Percentiles rank a stretch among this genome's conserved stretches.
Evolutionary conservation across 64 coral and sea anemone species (phyloP).

Genomic region (Orbicella faveolata): DNA sequence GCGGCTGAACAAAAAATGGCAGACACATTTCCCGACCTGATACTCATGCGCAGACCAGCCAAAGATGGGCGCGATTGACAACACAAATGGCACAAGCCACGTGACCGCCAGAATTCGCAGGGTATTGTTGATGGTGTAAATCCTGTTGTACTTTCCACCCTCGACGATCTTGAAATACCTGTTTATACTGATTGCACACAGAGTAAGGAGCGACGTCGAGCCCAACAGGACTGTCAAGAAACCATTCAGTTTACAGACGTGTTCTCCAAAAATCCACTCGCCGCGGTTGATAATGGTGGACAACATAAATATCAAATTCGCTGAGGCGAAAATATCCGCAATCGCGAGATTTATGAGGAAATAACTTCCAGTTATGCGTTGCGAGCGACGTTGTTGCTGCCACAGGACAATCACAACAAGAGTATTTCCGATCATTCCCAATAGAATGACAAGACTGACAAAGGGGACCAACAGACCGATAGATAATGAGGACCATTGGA

Average conservation of each 20-base stretch:
- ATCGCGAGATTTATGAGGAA: constrained; percentile 57
- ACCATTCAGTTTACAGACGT: constrained; percentile 52
- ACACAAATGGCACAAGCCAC: constrained; percentile 46
- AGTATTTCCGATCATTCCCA: constrained; percentile 57
- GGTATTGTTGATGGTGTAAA: constrained; percentile 26
- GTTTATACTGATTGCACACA: constrained; percentile 60
- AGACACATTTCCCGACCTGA: constrained; percentile 62
- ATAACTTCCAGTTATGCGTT: constrained; percentile 22
- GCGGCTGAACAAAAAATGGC: constrained; percentile 59
- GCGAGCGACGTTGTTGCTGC: constrained; percentile 38
- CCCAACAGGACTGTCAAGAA: constrained; percentile 40
- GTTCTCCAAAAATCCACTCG: constrained; percentile 55
- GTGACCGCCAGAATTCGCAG: constrained; percentile 19
- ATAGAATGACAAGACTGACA: constrained; percentile 24
- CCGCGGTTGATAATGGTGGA: constrained; percentile 40
- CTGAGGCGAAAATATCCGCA: constrained; percentile 39
- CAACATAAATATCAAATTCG: constrained; percentile 58
- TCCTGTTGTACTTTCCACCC: constrained; percentile 27
- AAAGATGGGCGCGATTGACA: constrained; percentile 52
- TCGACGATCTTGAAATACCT: constrained; percentile 59
- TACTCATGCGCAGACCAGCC: constrained; percentile 64
- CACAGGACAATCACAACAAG: constrained; percentile 45
- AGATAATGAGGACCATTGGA: constrained; percentile 21
- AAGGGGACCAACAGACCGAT: constrained; percentile 4
- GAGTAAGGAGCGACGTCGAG: constrained; percentile 21